Evolutionary conservation across 1,140 invertebrate species (phyloP), one percentile per base, ranked within the genome.

Genomic region (Sesamia nonagrioides): DNA sequence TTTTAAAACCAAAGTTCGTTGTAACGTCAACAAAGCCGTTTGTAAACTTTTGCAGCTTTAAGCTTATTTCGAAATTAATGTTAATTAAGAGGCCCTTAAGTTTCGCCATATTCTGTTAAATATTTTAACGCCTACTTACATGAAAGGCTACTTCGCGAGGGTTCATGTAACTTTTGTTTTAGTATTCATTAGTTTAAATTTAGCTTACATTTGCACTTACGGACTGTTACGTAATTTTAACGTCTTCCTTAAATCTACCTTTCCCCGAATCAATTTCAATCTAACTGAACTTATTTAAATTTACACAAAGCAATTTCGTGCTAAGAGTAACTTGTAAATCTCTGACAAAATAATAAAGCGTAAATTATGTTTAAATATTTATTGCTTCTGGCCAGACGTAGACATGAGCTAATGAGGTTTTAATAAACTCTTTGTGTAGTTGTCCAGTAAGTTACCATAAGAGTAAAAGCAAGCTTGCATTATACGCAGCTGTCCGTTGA

Each of bases 361-460:
- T 42, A 42, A 66, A 66, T 66, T 42, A 17, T 40, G 61, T 40
- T 66, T 66, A 18, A 66, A 45, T 66, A 69, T 69, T 69, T 69
- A 69, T 69, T 33, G 42, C 17, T n/a, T 60, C 6, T 17, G 61
- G 61, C 61, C 42, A 48, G 42, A 50, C 66, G 50, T 48, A 69
- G 66, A 50, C 40, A 69, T 37, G 37, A 27, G 56, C 71, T 73
- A 73, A 73, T 58, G 68, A 75, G 45, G 73, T 63, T 61, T 75
- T 75, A 75, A 75, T 63, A 75, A 42, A 63, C 42, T 75, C 58
- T 61, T 75, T 75, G 73, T 75, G 45, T 33, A 21, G 40, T 75
- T 63, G 56, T 75, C 73, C 21, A 61, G 73, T 63, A 18, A 75
- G 58, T 75, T 75, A 45, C 73, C 73, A 75, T 75, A 75, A 75